Evolutionary conservation across 2,113 vertebrate species (phyloP).

Genomic region (Origma solitaria): DNA sequence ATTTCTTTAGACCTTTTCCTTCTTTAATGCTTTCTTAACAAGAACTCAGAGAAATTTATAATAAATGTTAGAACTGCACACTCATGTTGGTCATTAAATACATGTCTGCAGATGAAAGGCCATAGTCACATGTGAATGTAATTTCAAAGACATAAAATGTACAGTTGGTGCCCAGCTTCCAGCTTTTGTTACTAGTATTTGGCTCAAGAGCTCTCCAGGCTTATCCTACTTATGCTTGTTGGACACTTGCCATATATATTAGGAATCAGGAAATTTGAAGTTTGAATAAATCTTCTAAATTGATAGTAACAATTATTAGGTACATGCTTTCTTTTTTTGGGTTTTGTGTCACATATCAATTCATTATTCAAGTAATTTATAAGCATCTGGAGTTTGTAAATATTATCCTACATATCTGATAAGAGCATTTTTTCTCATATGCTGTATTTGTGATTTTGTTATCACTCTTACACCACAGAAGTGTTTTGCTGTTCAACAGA

Average conservation of each 20-base stretch:
- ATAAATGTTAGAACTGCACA: neutral
- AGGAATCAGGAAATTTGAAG: slow-evolving; percentile 13
- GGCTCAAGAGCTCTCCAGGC: neutral
- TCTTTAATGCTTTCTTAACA: neutral
- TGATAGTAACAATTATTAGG: neutral
- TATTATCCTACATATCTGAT: neutral
- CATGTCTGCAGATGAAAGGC: neutral
- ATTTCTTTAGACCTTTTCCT: neutral
- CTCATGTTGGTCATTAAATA: neutral
- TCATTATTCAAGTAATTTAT: neutral
- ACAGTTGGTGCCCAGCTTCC: neutral
- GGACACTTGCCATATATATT: neutral
- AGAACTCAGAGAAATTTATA: neutral
- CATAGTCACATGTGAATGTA: neutral
- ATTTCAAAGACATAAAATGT: neutral
- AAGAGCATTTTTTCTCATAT: neutral
- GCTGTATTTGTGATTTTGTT: neutral
- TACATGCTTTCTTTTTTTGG: neutral
- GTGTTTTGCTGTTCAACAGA: neutral
- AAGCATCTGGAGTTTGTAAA: neutral
- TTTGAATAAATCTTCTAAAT: neutral
- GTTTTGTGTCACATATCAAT: neutral
- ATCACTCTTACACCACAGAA: neutral
- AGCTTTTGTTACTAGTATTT: neutral
- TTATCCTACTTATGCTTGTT: neutral